Percentiles rank a stretch among this genome's conserved stretches.
These are phyloP conservation scores for Dryadula phaetusa DNA, from an alignment of 2,888 invertebrate genomes.

Conservation along the genomic window DNA sequence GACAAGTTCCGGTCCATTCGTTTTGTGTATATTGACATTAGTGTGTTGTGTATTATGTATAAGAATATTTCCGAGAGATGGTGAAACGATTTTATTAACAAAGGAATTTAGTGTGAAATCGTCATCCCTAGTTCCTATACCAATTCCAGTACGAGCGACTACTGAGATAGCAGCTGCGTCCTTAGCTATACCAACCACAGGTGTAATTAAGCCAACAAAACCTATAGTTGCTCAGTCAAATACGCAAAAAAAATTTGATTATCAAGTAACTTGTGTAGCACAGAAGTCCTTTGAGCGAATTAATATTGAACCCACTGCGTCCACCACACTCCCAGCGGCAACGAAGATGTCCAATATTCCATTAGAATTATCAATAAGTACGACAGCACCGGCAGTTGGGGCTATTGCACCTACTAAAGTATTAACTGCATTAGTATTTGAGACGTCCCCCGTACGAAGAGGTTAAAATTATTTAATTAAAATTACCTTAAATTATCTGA, in stretches of 20 bases:
- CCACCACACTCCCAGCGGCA: background rate
- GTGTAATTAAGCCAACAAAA: background rate
- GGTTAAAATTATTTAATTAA: background rate
- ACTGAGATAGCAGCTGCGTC: background rate
- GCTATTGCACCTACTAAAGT: conserved; percentile 36
- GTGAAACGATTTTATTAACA: conserved; percentile 26
- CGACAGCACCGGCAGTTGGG: background rate
- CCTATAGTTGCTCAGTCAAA: background rate
- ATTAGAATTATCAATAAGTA: background rate
- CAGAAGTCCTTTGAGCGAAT: background rate
- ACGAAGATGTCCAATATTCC: background rate
- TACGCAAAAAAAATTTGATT: background rate
- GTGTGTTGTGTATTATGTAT: conserved; percentile 31
- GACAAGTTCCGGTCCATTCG: conserved; percentile 35
- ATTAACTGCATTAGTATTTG: background rate
- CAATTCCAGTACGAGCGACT: background rate
- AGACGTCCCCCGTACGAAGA: conserved; percentile 19
- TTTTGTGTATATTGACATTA: conserved; percentile 37
- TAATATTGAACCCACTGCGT: background rate
- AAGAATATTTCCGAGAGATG: conserved; percentile 56
- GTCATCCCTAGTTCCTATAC: conserved; percentile 24
- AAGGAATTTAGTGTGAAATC: conserved; percentile 36
- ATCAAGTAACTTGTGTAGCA: background rate
- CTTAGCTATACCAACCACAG: background rate
- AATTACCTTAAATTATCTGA: background rate